phyloP scores from a whole-genome alignment of 2,113 vertebrate genomes.

The Mastomys natalensis region DNA sequence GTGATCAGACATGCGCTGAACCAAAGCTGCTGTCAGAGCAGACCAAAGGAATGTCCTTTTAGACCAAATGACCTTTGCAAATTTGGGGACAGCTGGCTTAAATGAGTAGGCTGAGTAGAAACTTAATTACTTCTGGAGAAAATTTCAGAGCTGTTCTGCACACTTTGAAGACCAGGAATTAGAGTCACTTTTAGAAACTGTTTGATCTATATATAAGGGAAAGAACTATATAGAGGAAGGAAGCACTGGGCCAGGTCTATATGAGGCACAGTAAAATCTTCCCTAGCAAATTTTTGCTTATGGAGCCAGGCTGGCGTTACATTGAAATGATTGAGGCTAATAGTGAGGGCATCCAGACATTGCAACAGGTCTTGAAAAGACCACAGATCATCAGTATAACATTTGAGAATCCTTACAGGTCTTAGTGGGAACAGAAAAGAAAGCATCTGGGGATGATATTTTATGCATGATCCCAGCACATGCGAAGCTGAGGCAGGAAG shows the following conservation, averaged over 20 bases:
- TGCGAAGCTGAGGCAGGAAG: background rate
- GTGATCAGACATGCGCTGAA: background rate
- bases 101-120: constrained; percentile 76
- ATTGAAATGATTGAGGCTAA: constrained; percentile 46
- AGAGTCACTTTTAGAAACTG: constrained; percentile 73
- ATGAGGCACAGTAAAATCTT: constrained; percentile 55
- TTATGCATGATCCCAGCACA: background rate
- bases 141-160: constrained; percentile 69
- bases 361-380: constrained; percentile 29
- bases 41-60: constrained; percentile 57
- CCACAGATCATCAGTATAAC: background rate
- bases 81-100: constrained; percentile 70
- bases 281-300: constrained; percentile 21
- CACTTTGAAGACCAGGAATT: constrained; percentile 79
- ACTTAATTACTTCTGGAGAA: constrained; percentile 76
- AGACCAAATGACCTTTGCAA: constrained; percentile 40
- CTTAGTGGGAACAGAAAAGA: background rate
- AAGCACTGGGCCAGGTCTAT: constrained; percentile 64
- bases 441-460: background rate
- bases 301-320: background rate
- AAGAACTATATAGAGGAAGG: constrained; percentile 73
- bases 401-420: constrained; percentile 9
- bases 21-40: background rate
- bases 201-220: constrained; percentile 79
- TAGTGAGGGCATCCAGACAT: constrained; percentile 9